Conservation (phyloP, 2,113 vertebrate species). For the Marcusenius ussheri region DNA sequence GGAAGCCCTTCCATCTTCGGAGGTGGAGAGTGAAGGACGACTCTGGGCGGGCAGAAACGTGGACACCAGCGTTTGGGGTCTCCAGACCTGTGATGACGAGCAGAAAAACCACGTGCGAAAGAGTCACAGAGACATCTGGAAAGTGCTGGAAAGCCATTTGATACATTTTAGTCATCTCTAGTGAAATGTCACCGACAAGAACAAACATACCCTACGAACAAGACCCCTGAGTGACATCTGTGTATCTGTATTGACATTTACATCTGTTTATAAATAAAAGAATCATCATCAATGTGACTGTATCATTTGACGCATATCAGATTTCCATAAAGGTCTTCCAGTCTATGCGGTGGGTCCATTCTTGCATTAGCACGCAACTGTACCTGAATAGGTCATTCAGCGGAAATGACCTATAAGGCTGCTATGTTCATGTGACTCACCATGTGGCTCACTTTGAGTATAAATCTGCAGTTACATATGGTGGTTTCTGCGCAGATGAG, state of each 20-base stretch:
- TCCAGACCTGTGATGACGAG: not conserved
- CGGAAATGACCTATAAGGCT: not conserved
- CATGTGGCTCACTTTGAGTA: not conserved
- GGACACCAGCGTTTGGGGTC: not conserved
- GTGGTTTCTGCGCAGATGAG: slow-evolving; percentile 20
- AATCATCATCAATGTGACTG: not conserved
- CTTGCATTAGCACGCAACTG: not conserved
- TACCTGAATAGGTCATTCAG: not conserved
- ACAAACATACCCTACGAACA: not conserved
- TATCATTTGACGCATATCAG: not conserved
- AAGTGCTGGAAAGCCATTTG: not conserved
- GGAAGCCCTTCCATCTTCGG: not conserved
- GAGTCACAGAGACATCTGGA: not conserved
- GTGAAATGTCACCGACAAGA: not conserved
- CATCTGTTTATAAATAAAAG: not conserved
- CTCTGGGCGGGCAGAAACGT: not conserved
- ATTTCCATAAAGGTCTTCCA: not conserved
- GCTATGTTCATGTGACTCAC: not conserved
- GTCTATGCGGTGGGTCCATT: not conserved
- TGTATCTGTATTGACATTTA: not conserved
- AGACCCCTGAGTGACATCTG: not conserved
- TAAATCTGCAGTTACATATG: not conserved
- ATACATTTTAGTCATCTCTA: not conserved
- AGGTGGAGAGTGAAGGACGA: slow-evolving; percentile 6
- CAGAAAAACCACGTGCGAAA: not conserved